phyloP scores from a whole-genome alignment of 1,140 invertebrate species.

The Papilio helenus region DNA sequence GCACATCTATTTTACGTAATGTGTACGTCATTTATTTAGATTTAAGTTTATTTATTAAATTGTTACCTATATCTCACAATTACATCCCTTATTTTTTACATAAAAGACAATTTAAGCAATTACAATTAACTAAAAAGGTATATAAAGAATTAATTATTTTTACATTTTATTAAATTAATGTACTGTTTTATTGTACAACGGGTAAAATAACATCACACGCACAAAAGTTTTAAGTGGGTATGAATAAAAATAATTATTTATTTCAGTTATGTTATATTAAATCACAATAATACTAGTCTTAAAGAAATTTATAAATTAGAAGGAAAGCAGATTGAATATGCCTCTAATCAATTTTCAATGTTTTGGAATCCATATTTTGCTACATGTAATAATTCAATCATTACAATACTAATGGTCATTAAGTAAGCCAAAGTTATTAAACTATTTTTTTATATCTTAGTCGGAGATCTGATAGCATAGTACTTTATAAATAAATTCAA shows the following conservation, averaged over 20 bases:
- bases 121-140: neutral
- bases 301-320: neutral
- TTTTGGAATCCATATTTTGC: neutral
- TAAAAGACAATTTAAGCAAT: conserved; percentile 3
- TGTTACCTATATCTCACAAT: neutral
- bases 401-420: neutral
- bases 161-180: neutral
- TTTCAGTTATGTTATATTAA: neutral
- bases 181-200: neutral
- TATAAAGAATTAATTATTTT: neutral
- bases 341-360: neutral
- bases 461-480: neutral
- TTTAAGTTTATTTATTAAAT: conserved; percentile 27
- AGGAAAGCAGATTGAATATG: neutral
- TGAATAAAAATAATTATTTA: conserved; percentile 12
- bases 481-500: neutral
- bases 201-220: conserved; percentile 8
- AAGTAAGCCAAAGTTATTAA: neutral
- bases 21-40: neutral
- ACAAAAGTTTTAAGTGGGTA: neutral
- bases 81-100: neutral
- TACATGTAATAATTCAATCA: neutral
- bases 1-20: conserved; percentile 9
- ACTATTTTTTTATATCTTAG: neutral
- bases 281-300: conserved; percentile 25